A percentile compares a stretch with the other conserved stretches of the same genome.
Evolutionary conservation across 2,888 invertebrate species (phyloP).

Genomic region (Pardosa pseudoannulata): DNA sequence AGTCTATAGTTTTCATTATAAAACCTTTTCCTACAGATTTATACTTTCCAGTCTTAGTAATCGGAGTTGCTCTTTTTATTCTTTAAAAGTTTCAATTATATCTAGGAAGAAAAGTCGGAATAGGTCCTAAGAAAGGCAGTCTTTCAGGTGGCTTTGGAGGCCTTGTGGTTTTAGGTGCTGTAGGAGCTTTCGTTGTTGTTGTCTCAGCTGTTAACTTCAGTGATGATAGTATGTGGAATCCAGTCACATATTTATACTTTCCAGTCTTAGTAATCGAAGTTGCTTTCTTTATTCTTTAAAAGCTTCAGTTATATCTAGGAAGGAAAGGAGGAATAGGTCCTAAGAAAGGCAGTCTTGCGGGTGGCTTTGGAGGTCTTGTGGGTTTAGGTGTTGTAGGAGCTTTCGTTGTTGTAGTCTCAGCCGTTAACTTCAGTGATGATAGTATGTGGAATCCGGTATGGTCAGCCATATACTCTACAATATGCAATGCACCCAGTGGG

Average conservation of each 20-base stretch:
- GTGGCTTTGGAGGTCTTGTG: slow-evolving; percentile 19
- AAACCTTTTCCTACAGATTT: too few relatives aligned
- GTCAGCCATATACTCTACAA: slow-evolving; percentile 72
- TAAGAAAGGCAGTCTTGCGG: slow-evolving; percentile 44
- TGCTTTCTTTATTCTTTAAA: too few relatives aligned
- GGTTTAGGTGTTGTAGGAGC: slow-evolving; percentile 28
- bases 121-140: slow-evolving; percentile 68
- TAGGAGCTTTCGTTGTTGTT: slow-evolving; percentile 14
- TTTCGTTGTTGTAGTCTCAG: slow-evolving; percentile 38
- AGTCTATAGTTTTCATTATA: too few relatives aligned
- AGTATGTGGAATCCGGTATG: slow-evolving; percentile 65
- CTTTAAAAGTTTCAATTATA: neutral
- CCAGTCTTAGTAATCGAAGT: too few relatives aligned
- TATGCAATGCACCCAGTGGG: slow-evolving; percentile 57
- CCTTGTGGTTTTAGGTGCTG: slow-evolving; percentile 28
- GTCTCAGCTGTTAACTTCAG: slow-evolving; percentile 52
- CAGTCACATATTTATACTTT: too few relatives aligned
- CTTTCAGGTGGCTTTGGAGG: neutral
- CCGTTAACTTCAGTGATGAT: slow-evolving; percentile 35
- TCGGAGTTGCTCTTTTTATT: neutral
- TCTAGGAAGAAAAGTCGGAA: slow-evolving; percentile 70
- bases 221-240: slow-evolving; percentile 59
- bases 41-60: too few relatives aligned
- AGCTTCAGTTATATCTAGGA: slow-evolving; percentile 17
- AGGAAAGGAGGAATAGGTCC: slow-evolving; percentile 72